Conservation (phyloP, 2,888 invertebrate species). For the Microchrysa polita region DNA sequence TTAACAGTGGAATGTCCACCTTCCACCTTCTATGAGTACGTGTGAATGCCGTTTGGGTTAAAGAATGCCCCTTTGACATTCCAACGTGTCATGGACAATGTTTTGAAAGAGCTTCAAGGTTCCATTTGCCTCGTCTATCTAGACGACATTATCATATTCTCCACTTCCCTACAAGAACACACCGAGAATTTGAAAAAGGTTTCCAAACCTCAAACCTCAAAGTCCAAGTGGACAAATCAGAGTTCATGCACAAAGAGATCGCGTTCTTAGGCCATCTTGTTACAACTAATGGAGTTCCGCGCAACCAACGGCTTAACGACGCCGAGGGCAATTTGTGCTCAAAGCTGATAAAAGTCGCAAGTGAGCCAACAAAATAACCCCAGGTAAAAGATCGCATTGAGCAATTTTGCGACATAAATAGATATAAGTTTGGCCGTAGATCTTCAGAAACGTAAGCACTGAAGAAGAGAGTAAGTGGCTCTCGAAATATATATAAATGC, state of each 20-base stretch:
- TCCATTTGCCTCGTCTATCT: not conserved
- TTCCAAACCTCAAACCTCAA: conserved; percentile 15
- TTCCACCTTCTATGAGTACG: conserved; percentile 17
- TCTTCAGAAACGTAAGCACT: conserved; percentile 5
- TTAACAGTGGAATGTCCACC: not conserved
- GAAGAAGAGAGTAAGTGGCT: not conserved
- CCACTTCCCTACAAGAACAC: conserved; percentile 9
- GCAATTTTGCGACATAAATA: too few relatives aligned
- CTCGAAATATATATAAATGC: too few relatives aligned
- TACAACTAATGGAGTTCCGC: not conserved
- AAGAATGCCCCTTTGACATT: conserved; percentile 1
- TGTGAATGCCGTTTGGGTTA: conserved; percentile 1
- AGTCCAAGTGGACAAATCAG: not conserved
- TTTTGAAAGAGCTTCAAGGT: conserved; percentile 4
- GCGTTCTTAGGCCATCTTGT: not conserved
- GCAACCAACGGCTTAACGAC: too few relatives aligned
- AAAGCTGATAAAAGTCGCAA: too few relatives aligned
- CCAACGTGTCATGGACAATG: conserved; percentile 11
- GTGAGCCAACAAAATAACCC: too few relatives aligned
- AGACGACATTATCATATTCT: conserved; percentile 6
- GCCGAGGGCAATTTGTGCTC: too few relatives aligned
- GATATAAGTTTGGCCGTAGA: too few relatives aligned
- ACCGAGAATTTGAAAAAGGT: not conserved
- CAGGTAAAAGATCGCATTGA: too few relatives aligned
- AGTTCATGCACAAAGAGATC: not conserved